Evolutionary conservation across 1,140 invertebrate genomes (phyloP).

Genomic region (Scylla paramamosain): DNA sequence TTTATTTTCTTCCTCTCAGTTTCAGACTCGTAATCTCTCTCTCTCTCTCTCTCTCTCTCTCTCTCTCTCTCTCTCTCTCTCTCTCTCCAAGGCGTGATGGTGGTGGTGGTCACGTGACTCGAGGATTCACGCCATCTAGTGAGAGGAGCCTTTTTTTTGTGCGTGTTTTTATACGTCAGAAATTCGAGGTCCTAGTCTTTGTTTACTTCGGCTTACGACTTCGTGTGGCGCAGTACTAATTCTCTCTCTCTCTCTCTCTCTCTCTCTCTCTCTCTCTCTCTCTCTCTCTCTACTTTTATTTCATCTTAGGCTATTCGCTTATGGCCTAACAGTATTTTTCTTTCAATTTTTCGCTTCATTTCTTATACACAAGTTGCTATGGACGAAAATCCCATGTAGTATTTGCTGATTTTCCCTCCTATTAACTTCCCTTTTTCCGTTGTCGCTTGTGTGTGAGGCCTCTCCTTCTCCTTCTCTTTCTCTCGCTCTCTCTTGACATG

Average conservation of each 20-base stretch:
- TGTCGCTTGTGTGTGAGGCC: too few species aligned
- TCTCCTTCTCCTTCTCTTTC: not conserved
- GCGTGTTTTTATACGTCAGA: not conserved
- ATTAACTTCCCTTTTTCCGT: too few species aligned
- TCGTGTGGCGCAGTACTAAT: not conserved
- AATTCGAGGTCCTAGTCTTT: not conserved
- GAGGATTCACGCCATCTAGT: not conserved
- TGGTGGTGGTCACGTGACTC: not conserved
- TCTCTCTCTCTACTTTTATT: not conserved
- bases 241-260: slow-evolving; percentile 10
- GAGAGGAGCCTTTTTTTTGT: too few species aligned
- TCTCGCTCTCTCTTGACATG: not conserved
- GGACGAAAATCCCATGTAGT: too few species aligned
- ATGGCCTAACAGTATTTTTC: too few species aligned
- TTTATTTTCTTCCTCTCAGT: too few species aligned
- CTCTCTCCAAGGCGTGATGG: not conserved
- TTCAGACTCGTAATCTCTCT: too few species aligned
- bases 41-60: too few species aligned
- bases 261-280: slow-evolving; percentile 18
- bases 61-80: not conserved
- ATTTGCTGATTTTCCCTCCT: too few species aligned
- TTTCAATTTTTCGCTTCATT: too few species aligned
- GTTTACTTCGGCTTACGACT: not conserved
- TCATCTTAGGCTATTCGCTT: too few species aligned
- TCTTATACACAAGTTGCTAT: too few species aligned